These are phyloP conservation scores for Sisor rabdophorus DNA, from an alignment of 2,113 vertebrate genomes.

Conservation along the genomic window DNA sequence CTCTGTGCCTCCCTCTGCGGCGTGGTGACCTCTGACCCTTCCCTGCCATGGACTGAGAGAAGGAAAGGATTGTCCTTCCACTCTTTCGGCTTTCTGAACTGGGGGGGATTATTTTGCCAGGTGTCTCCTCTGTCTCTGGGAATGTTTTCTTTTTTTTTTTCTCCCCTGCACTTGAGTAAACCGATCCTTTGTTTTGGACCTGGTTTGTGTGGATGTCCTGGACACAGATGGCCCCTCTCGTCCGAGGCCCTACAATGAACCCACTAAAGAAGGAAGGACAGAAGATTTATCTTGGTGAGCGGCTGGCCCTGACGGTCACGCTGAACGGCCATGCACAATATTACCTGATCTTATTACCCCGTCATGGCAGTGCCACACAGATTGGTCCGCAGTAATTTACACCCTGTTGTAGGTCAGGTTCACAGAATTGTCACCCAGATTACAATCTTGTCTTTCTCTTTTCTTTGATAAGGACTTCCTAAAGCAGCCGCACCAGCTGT, in stretches of 20 bases:
- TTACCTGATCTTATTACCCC: slow-evolving; percentile 42
- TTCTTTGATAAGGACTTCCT: slow-evolving; percentile 57
- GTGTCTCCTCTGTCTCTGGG: slow-evolving; percentile 60
- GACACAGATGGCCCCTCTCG: slow-evolving; percentile 52
- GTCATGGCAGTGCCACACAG: slow-evolving; percentile 18
- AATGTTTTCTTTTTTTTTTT: slow-evolving; percentile 29
- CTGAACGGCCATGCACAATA: slow-evolving; percentile 43
- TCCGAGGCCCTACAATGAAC: slow-evolving; percentile 37
- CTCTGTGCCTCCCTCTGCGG: slow-evolving; percentile 47
- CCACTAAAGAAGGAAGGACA: slow-evolving; percentile 23
- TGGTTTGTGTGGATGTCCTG: slow-evolving; percentile 49
- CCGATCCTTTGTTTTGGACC: slow-evolving; percentile 47
- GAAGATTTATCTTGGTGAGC: slow-evolving; percentile 37
- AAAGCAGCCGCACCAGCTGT: slow-evolving; percentile 54
- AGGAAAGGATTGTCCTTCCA: slow-evolving; percentile 50
- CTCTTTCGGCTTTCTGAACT: slow-evolving; percentile 40
- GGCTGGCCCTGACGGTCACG: slow-evolving; percentile 40
- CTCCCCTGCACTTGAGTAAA: slow-evolving; percentile 31
- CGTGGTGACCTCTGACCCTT: slow-evolving; percentile 42
- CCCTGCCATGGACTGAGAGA: slow-evolving; percentile 42
- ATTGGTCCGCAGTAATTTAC: slow-evolving; percentile 31
- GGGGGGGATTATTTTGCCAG: slow-evolving; percentile 63
- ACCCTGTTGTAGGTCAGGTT: slow-evolving; percentile 40
- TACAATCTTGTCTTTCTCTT: slow-evolving; percentile 39
- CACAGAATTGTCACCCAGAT: slow-evolving; percentile 42